Evolutionary conservation across 2,113 vertebrate species (phyloP).

Genomic region (Aphyosemion australe): DNA sequence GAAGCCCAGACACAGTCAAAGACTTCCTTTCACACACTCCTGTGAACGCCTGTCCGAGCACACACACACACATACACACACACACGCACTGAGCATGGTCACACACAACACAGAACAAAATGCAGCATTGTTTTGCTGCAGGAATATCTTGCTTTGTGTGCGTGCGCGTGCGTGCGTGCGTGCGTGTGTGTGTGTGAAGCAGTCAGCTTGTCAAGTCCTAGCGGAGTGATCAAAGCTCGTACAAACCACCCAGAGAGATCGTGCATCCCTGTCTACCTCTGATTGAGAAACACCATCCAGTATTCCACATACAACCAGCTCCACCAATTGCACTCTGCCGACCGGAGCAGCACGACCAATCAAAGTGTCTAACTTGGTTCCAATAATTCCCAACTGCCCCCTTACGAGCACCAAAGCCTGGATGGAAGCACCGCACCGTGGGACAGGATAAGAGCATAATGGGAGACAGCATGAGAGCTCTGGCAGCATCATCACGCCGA

Average conservation of each 20-base stretch:
- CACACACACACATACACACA: slow-evolving; percentile 12
- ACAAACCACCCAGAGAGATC: slow-evolving; percentile 74
- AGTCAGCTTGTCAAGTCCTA: slow-evolving; percentile 69
- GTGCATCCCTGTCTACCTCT: slow-evolving; percentile 24
- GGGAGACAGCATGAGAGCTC: slow-evolving; percentile 60
- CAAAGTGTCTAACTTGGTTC: slow-evolving; percentile 48
- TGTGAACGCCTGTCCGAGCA: slow-evolving; percentile 24
- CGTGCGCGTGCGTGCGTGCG: background rate
- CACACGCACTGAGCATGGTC: background rate
- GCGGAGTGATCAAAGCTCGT: slow-evolving; percentile 74
- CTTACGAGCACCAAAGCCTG: slow-evolving; percentile 52
- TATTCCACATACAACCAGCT: slow-evolving; percentile 46
- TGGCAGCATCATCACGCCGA: slow-evolving; percentile 60
- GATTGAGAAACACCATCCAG: slow-evolving; percentile 42
- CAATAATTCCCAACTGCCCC: slow-evolving; percentile 63
- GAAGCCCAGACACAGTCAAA: slow-evolving; percentile 66
- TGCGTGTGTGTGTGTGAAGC: slow-evolving; percentile 42
- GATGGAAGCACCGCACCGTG: slow-evolving; percentile 61
- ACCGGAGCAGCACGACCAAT: slow-evolving; percentile 45
- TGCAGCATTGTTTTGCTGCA: slow-evolving; percentile 52
- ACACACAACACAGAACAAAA: slow-evolving; percentile 40
- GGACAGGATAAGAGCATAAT: slow-evolving; percentile 72
- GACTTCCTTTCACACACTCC: slow-evolving; percentile 67
- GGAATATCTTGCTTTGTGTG: slow-evolving; percentile 43
- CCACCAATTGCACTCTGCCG: slow-evolving; percentile 25